A percentile compares a stretch with the other conserved stretches of the same genome.
These are phyloP conservation scores for Noctilio leporinus DNA, from an alignment of 2,113 vertebrate species.

Conservation along the genomic window DNA sequence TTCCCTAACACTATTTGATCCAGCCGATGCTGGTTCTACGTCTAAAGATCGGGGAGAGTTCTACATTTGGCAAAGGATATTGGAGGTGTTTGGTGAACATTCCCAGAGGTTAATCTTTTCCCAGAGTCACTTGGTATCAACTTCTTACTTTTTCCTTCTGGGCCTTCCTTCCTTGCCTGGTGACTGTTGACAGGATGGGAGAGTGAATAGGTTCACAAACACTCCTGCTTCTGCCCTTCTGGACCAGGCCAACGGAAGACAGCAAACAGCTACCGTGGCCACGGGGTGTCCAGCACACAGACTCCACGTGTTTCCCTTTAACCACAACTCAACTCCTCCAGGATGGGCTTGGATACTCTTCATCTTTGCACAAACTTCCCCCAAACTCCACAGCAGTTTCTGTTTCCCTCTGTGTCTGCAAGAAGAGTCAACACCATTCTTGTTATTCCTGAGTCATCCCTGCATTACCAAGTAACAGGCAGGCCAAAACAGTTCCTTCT, in stretches of 20 bases:
- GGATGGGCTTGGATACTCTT: not conserved
- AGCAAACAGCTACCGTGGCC: rapidly evolving
- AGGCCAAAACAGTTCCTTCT: not conserved
- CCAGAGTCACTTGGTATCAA: not conserved
- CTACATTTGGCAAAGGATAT: not conserved
- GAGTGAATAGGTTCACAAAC: not conserved
- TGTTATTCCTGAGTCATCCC: not conserved
- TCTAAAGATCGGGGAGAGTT: not conserved
- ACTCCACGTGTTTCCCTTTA: not conserved
- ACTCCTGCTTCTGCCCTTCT: not conserved
- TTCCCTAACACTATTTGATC: not conserved
- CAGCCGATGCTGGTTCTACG: not conserved
- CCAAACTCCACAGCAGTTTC: not conserved
- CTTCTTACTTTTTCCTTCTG: not conserved
- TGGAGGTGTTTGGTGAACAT: not conserved
- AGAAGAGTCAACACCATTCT: not conserved
- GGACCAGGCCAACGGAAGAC: not conserved
- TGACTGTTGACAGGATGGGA: not conserved
- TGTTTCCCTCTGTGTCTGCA: not conserved
- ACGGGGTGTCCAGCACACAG: not conserved
- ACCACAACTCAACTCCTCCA: no score
- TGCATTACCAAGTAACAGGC: not conserved
- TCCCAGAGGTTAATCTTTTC: not conserved
- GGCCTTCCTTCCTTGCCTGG: not conserved
- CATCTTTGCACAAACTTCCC: not conserved